Evolutionary conservation across 2,797 vertebrate species (phyloP), one percentile per base, ranked within the genome.

Genomic region (Momotus momota): DNA sequence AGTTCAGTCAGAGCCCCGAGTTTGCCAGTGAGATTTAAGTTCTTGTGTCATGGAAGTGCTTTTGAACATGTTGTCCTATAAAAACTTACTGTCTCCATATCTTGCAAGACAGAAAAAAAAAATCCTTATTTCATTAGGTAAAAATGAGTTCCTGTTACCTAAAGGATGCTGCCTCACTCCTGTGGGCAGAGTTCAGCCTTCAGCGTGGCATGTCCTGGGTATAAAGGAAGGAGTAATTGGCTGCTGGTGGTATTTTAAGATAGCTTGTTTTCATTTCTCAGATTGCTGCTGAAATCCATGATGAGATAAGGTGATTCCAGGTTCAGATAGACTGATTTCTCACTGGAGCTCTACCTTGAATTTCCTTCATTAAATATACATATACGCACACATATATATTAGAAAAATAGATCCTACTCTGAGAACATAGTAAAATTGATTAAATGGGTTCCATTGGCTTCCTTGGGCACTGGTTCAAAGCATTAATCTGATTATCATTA

Each of bases 401-500:
- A 3, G 60, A 78, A 23, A 86, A 78, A 46, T 15, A 0, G 21
- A 22, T 78, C 41, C n/a, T 75, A 8, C 54, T 65, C 69, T 43
- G 60, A 67, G 29, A 89, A 31, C 19, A 40, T 31, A 70, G 40
- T 78, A 82, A 88, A 87, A 43, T 4, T 52, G 86, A 92, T 91
- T 52, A 94, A 91, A 61, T 89, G 26, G 23, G 52, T 90, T 45
- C 38, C 49, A 45, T 8, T 67, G 49, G 12, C 43, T 91, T 91
- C 43, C 15, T 48, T 23, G 40, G 93, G 94, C 91, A 90, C n/a
- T 79, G 13, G 11, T 71, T 93, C 92, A 94, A 94, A 88, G 60
- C 81, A 90, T 86, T 95, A 94, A 83, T 81, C 27, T 81, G 46
- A 96, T 95, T 72, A 94, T 31, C n/a, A 19, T 43, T 78, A 25